These are phyloP conservation scores for Cyprichromis sp. DNA, from an alignment of 2,113 vertebrate species.

Conservation along the genomic window DNA sequence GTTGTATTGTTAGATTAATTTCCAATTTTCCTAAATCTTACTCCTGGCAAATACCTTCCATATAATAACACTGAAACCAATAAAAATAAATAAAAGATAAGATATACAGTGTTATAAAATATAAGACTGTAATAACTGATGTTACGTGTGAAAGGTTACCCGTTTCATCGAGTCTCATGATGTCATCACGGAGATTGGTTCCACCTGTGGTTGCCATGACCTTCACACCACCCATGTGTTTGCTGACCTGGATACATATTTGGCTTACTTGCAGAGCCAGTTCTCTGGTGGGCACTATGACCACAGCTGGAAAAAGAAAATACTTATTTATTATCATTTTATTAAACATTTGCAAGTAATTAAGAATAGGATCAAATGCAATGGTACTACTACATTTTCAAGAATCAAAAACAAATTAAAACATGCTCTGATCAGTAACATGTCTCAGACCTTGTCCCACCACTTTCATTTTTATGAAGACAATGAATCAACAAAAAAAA, in stretches of 20 bases:
- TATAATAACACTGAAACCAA: not conserved
- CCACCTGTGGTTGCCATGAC: constrained; percentile 99
- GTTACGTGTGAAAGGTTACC: constrained; percentile 61
- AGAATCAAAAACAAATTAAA: not conserved
- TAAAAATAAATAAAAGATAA: not conserved
- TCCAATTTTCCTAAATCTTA: not conserved
- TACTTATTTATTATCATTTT: not conserved
- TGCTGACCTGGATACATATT: constrained; percentile 99
- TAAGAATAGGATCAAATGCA: not conserved
- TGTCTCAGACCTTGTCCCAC: not conserved
- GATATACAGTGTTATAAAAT: accelerated
- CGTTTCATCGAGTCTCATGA: constrained; percentile 98
- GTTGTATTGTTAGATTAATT: not conserved
- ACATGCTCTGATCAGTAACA: accelerated
- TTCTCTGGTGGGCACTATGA: constrained; percentile 97
- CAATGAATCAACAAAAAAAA: not conserved
- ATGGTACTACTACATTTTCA: not conserved
- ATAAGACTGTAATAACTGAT: not conserved
- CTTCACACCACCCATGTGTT: constrained; percentile 99
- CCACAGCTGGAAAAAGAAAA: constrained; percentile 77
- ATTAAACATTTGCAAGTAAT: not conserved
- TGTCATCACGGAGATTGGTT: constrained; percentile 97
- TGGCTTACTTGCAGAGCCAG: constrained; percentile 99
- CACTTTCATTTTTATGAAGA: not conserved
- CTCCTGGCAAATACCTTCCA: accelerated